Conservation (phyloP, 2,797 vertebrate genomes). For the Delichon dasypus region DNA sequence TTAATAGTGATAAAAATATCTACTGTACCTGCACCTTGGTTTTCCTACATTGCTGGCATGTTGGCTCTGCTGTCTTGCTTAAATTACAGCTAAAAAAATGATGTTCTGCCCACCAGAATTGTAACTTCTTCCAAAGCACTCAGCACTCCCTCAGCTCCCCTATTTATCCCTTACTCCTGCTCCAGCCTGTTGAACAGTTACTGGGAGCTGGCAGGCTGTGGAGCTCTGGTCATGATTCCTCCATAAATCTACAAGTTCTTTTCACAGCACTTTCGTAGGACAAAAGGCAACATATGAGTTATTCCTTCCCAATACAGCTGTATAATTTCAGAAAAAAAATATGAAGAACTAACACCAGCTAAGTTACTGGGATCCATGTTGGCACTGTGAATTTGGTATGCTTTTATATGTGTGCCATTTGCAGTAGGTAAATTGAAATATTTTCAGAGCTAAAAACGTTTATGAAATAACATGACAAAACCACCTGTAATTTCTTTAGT, state of each 20-base stretch:
- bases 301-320: background rate
- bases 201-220: background rate
- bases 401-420: background rate
- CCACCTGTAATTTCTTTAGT: background rate
- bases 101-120: background rate
- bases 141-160: background rate
- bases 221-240: background rate
- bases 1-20: constrained; percentile 34
- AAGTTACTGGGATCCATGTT: background rate
- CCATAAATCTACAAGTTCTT: background rate
- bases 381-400: background rate
- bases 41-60: background rate
- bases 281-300: background rate
- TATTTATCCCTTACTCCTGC: background rate
- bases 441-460: background rate
- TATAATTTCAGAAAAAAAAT: background rate
- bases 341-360: background rate
- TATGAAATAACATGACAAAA: background rate
- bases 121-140: background rate
- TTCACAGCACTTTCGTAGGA: background rate
- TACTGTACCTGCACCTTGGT: background rate
- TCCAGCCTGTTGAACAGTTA: background rate
- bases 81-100: background rate
- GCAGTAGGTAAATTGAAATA: background rate
- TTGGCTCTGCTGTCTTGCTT: background rate